A percentile compares a stretch with the other conserved stretches of the same genome.
phyloP scores from a whole-genome alignment of 2,888 invertebrate species.

The Trichogramma dendrolimi region DNA sequence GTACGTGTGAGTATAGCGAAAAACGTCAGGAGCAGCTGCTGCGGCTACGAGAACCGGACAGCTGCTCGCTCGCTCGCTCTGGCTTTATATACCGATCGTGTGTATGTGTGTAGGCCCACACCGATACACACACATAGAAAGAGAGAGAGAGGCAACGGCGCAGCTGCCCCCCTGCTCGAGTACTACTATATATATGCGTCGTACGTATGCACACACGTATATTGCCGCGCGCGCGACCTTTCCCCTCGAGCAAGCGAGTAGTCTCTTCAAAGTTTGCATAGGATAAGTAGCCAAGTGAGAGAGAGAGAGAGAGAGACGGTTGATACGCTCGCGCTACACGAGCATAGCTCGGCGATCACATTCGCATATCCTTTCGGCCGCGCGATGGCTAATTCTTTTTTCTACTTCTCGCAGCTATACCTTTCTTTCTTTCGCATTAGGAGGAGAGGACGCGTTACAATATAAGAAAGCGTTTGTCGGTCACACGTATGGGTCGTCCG shows the following conservation, averaged over 20 bases:
- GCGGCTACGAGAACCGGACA: too few species aligned
- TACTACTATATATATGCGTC: too few species aligned
- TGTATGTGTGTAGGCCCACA: not conserved
- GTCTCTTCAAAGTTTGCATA: too few species aligned
- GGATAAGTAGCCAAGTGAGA: too few species aligned
- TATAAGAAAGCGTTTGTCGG: slow-evolving; percentile 14
- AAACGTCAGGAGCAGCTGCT: too few species aligned
- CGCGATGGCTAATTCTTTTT: slow-evolving; percentile 10
- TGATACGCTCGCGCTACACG: too few species aligned
- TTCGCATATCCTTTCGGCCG: not conserved
- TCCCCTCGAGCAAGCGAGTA: slow-evolving; percentile 16
- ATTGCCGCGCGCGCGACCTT: slow-evolving; percentile 14
- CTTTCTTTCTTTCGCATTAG: slow-evolving; percentile 3
- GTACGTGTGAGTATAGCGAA: slow-evolving; percentile 20
- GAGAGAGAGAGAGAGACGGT: too few species aligned
- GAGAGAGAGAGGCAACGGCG: slow-evolving; percentile 1
- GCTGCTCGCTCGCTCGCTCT: too few species aligned
- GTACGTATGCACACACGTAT: slow-evolving; percentile 10
- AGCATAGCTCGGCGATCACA: too few species aligned
- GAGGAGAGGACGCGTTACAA: not conserved
- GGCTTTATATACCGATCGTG: not conserved
- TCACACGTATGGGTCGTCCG: slow-evolving; percentile 6
- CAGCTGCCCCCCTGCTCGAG: too few species aligned
- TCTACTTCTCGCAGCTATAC: not conserved
- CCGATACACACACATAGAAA: not conserved